Evolutionary conservation across 2,888 invertebrate genomes (phyloP).

Genomic region (Alviniconcha strummeri): DNA sequence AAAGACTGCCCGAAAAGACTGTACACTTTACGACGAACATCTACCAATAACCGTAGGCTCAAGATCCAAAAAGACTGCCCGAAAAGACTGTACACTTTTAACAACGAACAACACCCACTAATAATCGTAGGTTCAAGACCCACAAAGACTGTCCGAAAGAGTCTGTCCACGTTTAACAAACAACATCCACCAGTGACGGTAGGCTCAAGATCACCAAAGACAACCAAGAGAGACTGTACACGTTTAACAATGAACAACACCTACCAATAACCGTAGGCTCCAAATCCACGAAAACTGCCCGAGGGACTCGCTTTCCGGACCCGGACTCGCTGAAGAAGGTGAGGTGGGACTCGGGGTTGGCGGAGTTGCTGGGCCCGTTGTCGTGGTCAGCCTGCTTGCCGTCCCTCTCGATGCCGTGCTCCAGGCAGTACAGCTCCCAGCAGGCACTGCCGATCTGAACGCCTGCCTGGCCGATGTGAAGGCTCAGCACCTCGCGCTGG

Average conservation of each 20-base stretch:
- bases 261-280: conserved; percentile 33
- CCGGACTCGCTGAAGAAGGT: conserved; percentile 35
- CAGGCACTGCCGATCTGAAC: conserved; percentile 77
- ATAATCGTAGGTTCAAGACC: conserved; percentile 19
- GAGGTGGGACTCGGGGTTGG: conserved; percentile 8
- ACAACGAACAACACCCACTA: too few species aligned
- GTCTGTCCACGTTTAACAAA: background rate
- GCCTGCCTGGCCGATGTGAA: conserved; percentile 76
- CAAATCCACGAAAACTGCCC: conserved; percentile 31
- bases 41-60: background rate
- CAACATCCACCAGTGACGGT: too few species aligned
- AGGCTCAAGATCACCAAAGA: too few species aligned
- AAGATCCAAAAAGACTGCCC: conserved; percentile 29
- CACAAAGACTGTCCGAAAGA: conserved; percentile 14
- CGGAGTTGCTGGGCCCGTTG: background rate
- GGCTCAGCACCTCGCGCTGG: conserved; percentile 33
- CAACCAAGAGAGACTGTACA: background rate
- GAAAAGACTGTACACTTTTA: background rate
- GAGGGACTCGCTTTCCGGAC: conserved; percentile 31
- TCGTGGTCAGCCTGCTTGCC: background rate
- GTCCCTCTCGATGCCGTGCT: conserved; percentile 77
- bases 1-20: conserved; percentile 2
- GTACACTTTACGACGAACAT: background rate
- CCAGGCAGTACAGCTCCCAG: conserved; percentile 78
- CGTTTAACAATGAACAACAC: background rate